Evolutionary conservation across 2,888 invertebrate species (phyloP).

Genomic region (Yponomeuta evonymella): DNA sequence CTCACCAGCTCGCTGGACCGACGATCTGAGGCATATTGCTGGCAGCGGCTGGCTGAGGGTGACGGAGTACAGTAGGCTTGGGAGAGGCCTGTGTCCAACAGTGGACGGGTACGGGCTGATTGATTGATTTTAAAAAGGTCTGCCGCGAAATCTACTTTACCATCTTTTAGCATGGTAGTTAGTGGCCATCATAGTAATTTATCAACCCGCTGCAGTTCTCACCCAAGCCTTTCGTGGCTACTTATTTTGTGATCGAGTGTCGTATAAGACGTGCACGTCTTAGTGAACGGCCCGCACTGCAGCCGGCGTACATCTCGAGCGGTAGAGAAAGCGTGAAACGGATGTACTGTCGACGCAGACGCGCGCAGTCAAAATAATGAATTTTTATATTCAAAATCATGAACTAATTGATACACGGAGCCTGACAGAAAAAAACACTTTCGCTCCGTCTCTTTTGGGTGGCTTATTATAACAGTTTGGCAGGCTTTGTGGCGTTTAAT

Average conservation of each 20-base stretch:
- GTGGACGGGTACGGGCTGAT: no score
- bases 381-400: conserved; percentile 37
- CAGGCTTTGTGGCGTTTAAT: neutral
- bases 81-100: no score
- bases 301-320: conserved; percentile 11
- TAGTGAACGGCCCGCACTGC: neutral
- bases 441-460: conserved; percentile 26
- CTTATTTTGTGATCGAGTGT: neutral
- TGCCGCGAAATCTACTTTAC: no score
- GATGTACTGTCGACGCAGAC: conserved; percentile 21
- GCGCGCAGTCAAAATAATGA: conserved; percentile 3
- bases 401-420: conserved; percentile 37
- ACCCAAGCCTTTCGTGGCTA: no score
- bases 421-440: conserved; percentile 29
- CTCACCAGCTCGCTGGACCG: no score
- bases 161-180: no score
- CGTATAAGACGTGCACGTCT: conserved; percentile 24
- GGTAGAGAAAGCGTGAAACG: conserved; percentile 56
- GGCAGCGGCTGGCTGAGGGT: no score
- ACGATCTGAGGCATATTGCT: no score
- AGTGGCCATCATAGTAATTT: no score
- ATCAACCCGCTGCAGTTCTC: no score
- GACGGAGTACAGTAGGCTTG: no score
- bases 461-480: neutral
- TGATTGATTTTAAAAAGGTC: no score